Base-by-base conservation (phyloP, 2,113 vertebrate genomes). In the Sialia sialis region DNA sequence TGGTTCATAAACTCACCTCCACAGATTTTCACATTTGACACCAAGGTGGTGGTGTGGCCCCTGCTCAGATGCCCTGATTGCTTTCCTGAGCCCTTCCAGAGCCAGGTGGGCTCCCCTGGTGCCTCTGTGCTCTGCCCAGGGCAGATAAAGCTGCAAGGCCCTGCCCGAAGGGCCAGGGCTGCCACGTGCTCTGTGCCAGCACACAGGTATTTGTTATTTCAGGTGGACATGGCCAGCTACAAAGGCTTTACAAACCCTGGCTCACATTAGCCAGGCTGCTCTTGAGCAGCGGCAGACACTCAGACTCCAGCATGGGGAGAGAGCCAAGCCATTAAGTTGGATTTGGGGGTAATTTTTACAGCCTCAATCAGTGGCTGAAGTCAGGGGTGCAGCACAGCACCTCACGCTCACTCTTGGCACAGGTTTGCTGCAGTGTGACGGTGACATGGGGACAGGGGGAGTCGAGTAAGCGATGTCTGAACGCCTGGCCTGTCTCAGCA, bases 401-500 rank as follows among this genome's bases (percentile, higher is more conserved):
- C 39, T 68, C 49, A 1, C 2, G 8, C 77, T 69, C 11, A 0
- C 51, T 14, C 70, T 7, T 0, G 5, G 41, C 3, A 0, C 34
- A 2, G 70, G 4, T 46, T 25, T 73, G 80, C 64, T 49, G 84
- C 81, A 10, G 43, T 1, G 10, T 19, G 49, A 58, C 1, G 3
- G 49, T 20, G 8, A n/a, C 9, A 12, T 1, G 76, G 49, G 60
- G 48, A 21, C 12, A 4, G 74, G n/a, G 0, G 10, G 7, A 19
- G 30, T 4, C 0, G 0, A 64, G 79, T 20, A 10, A 62, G 25
- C 0, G 0, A 14, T 19, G 27, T 13, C 49, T 44, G 59, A 49
- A 11, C 46, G 79, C 29, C 86, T 39, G 54, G 46, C 56, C 44
- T 63, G 59, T 56, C 60, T 41, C 85, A 59, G 66, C 44, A 46